Evolutionary conservation across 2,113 vertebrate species (phyloP).

Genomic region (Lucifuga dentata): DNA sequence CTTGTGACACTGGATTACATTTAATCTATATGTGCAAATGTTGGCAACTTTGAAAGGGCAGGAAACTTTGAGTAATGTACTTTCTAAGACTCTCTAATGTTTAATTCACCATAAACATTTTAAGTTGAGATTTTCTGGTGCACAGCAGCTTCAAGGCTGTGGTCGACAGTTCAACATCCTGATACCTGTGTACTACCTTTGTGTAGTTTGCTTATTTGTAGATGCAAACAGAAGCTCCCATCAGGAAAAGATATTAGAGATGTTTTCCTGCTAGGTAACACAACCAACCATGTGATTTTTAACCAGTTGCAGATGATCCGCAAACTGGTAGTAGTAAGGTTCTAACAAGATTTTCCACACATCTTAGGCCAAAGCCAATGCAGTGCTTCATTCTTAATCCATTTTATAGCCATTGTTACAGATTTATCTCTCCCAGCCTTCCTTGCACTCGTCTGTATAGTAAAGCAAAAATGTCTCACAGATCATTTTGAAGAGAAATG

Average conservation of each 20-base stretch:
- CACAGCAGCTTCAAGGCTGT: not conserved
- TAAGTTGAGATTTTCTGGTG: slow-evolving; percentile 1
- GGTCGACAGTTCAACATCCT: no score
- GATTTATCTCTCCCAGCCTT: not conserved
- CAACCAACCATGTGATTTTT: not conserved
- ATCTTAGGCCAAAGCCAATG: no score
- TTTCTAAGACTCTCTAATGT: slow-evolving; percentile 2
- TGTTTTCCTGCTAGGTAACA: not conserved
- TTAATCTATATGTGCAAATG: slow-evolving; percentile 51
- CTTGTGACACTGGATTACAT: slow-evolving; percentile 29
- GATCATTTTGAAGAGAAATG: slow-evolving; percentile 24
- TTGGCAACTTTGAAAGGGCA: slow-evolving; percentile 37
- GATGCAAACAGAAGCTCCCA: slow-evolving; percentile 3
- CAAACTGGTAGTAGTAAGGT: no score
- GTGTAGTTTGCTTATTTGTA: not conserved
- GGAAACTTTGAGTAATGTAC: slow-evolving; percentile 5
- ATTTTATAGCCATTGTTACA: slow-evolving; percentile 1
- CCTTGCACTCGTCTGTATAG: not conserved
- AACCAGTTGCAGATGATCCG: no score
- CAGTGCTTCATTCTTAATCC: slow-evolving; percentile 2
- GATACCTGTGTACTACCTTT: no score
- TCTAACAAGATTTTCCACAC: no score
- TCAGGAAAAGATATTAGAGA: slow-evolving; percentile 2
- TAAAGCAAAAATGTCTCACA: not conserved
- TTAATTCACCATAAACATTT: not conserved